A percentile compares a stretch with the other conserved stretches of the same genome.
phyloP scores from a whole-genome alignment of 2,888 invertebrate genomes.

The Lycia hirtaria region DNA sequence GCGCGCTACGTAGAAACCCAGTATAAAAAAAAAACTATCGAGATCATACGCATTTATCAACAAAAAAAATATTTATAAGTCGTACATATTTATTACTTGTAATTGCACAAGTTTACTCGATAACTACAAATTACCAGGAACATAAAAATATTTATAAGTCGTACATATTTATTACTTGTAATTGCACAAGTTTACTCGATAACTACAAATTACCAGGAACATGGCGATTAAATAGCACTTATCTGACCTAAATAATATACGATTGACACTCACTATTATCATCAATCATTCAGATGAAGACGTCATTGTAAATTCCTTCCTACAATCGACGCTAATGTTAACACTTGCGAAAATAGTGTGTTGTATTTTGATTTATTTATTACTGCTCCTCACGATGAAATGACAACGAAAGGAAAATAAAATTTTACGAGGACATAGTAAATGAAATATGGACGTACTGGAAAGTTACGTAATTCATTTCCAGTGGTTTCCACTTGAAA shows the following conservation, averaged over 20 bases:
- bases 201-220: neutral
- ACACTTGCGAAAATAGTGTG: neutral
- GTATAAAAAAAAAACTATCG: no score
- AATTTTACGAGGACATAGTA: no score
- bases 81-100: neutral
- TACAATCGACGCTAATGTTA: neutral
- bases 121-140: neutral
- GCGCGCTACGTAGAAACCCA: no score
- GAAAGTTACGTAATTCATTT: no score
- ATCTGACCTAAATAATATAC: conserved; percentile 7
- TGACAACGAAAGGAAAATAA: no score
- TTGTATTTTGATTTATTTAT: neutral
- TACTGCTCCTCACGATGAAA: no score
- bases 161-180: neutral
- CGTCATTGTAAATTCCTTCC: neutral
- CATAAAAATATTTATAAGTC: no score
- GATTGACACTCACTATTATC: conserved; percentile 3
- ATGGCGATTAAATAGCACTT: conserved; percentile 5
- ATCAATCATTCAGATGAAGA: neutral
- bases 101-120: neutral
- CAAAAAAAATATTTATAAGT: no score
- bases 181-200: neutral
- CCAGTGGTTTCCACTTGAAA: no score
- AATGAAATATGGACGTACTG: no score
- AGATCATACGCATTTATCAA: no score